Percentiles rank a stretch among this genome's conserved stretches.
Conservation (phyloP, 2,797 vertebrate genomes). For the Crax fasciolata region DNA sequence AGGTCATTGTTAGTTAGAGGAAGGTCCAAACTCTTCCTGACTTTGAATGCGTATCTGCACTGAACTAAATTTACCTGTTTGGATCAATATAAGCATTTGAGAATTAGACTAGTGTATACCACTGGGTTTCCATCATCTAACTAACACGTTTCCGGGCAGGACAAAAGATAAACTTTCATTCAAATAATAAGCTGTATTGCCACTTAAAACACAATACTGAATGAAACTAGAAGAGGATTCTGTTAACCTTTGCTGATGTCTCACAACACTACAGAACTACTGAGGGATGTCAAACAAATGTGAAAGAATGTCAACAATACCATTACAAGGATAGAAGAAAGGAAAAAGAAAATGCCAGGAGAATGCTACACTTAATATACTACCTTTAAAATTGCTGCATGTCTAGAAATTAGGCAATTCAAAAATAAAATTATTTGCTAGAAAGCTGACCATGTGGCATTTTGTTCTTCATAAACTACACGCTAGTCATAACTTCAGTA, state of each 20-base stretch:
- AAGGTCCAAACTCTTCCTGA: constrained; percentile 9
- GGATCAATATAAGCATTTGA: constrained; percentile 43
- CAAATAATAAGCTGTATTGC: neutral
- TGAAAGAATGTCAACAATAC: neutral
- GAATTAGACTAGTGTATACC: constrained; percentile 16
- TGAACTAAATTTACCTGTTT: constrained; percentile 53
- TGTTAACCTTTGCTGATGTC: constrained; percentile 5
- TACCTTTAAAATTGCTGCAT: neutral
- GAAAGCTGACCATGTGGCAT: neutral
- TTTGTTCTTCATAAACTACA: neutral
- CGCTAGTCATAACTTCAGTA: neutral
- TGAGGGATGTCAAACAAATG: neutral
- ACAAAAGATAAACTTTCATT: constrained; percentile 19
- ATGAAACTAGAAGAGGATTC: neutral
- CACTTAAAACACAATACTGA: neutral
- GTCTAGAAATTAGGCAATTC: neutral
- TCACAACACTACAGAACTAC: neutral
- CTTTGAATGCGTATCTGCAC: neutral
- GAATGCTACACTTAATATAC: neutral
- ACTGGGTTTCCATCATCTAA: constrained; percentile 19
- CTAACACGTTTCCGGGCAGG: neutral
- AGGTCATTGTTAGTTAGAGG: constrained; percentile 48
- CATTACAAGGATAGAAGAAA: constrained; percentile 16
- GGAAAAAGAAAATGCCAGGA: constrained; percentile 41
- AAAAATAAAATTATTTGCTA: neutral